Evolutionary conservation across 1,140 invertebrate species (phyloP).

Genomic region (Pogonognathellus flavescens): DNA sequence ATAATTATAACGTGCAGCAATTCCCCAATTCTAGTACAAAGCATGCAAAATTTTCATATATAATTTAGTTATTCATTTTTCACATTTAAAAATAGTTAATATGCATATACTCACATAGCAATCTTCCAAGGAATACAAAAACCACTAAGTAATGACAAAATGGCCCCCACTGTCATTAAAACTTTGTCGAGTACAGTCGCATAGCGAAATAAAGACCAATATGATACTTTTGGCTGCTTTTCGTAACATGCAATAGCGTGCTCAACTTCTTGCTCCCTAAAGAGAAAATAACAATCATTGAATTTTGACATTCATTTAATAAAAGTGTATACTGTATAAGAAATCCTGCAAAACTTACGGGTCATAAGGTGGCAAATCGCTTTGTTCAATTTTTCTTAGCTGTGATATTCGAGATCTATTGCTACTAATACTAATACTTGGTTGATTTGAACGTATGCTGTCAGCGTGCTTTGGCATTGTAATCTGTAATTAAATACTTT

Average conservation of each 20-base stretch:
- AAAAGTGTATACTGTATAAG: not conserved
- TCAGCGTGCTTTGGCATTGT: not conserved
- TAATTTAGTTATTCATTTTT: not conserved
- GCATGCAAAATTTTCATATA: too few species aligned
- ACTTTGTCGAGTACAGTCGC: not conserved
- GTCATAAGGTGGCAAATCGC: not conserved
- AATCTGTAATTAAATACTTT: too few species aligned
- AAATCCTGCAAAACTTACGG: not conserved
- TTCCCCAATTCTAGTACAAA: not conserved
- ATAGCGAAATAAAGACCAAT: not conserved
- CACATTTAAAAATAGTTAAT: not conserved
- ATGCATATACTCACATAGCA: not conserved
- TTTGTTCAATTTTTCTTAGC: constrained; percentile 16
- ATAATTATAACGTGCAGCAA: not conserved
- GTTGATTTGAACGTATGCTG: too few species aligned
- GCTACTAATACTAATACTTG: not conserved
- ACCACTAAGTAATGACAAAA: not conserved
- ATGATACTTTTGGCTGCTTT: not conserved
- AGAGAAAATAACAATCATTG: not conserved
- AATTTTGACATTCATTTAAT: not conserved
- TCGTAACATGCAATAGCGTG: not conserved
- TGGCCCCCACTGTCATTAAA: not conserved
- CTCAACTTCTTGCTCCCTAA: not conserved
- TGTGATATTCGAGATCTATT: not conserved
- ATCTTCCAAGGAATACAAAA: not conserved